phyloP scores from a whole-genome alignment of 2,888 invertebrate genomes.

The Cantharis rustica region DNA sequence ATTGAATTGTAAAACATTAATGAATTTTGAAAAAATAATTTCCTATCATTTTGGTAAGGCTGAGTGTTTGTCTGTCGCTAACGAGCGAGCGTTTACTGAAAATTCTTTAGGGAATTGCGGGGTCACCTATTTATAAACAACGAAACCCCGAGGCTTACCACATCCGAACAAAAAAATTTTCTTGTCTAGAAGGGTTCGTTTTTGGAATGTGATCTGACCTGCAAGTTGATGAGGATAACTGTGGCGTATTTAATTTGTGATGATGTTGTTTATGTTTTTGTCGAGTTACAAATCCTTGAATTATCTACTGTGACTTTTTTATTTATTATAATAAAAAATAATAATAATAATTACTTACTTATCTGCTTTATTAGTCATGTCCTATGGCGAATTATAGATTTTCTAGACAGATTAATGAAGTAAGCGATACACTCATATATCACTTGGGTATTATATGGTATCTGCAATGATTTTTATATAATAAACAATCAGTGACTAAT shows the following conservation, averaged over 20 bases:
- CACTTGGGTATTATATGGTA: neutral
- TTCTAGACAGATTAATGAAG: neutral
- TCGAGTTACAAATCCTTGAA: neutral
- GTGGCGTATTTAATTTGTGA: neutral
- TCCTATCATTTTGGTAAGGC: too few species aligned
- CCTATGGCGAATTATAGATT: neutral
- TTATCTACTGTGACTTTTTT: neutral
- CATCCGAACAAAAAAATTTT: neutral
- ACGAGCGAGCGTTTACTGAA: too few species aligned
- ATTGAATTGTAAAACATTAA: too few species aligned
- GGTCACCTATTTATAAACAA: neutral
- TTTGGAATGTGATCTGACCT: neutral
- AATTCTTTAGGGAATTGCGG: neutral
- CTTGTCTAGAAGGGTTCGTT: neutral
- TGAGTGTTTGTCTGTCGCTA: too few species aligned
- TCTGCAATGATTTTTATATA: neutral
- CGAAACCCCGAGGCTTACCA: neutral
- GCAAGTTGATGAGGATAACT: neutral
- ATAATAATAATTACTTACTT: neutral
- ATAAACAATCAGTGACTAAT: conserved; percentile 7
- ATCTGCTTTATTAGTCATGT: neutral
- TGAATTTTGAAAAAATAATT: too few species aligned
- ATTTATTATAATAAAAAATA: neutral
- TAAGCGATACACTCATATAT: neutral
- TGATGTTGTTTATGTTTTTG: neutral